These are phyloP conservation scores for Psittacara wagleri DNA, from an alignment of 2,113 vertebrate species.

Conservation along the genomic window DNA sequence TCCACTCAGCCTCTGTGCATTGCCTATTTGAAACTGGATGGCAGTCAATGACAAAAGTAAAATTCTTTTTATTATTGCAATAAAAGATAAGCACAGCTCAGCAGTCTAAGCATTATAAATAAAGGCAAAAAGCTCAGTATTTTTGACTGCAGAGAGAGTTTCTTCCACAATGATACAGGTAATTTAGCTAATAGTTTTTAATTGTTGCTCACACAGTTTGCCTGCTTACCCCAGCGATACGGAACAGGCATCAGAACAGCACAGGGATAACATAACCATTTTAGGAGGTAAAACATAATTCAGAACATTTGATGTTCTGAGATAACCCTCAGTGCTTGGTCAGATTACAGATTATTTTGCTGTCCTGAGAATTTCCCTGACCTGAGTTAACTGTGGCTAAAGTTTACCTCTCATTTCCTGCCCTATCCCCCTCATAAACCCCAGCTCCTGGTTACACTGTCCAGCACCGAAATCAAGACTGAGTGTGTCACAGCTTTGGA, in stretches of 20 bases:
- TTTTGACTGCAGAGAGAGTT: neutral
- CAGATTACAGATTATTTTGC: slow-evolving; percentile 33
- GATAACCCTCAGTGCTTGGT: neutral
- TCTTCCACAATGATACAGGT: neutral
- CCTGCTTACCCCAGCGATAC: neutral
- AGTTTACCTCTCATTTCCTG: slow-evolving; percentile 41
- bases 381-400: slow-evolving; percentile 19
- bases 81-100: neutral
- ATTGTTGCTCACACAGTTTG: neutral
- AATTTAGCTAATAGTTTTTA: neutral
- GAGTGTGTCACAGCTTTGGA: neutral
- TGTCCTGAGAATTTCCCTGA: neutral
- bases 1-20: neutral
- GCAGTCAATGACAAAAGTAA: neutral
- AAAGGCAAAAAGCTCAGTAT: neutral
- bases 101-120: neutral
- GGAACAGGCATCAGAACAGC: neutral
- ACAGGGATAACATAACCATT: neutral
- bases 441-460: neutral
- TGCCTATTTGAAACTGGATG: neutral
- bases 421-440: neutral
- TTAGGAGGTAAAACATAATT: neutral
- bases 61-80: neutral
- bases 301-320: neutral
- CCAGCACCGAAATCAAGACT: neutral